Evolutionary conservation across 2,888 invertebrate species (phyloP).

Genomic region (Stomorhina lunata): DNA sequence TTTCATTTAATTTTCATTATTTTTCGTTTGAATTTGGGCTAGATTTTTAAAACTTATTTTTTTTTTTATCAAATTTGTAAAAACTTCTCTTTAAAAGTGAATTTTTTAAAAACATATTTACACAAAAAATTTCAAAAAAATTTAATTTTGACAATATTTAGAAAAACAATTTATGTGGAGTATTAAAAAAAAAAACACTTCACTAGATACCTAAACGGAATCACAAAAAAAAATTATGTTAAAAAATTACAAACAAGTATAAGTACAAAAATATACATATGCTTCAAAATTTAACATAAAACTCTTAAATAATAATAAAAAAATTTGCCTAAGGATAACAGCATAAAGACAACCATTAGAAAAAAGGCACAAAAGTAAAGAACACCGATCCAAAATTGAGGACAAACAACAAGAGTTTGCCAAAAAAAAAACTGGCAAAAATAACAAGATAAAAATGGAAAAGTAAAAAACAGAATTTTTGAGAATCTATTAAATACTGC

Average conservation of each 20-base stretch:
- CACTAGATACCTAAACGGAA: too few species aligned
- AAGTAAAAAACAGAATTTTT: not conserved
- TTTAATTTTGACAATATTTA: not conserved
- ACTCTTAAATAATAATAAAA: not conserved
- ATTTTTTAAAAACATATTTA: too few species aligned
- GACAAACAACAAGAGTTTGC: not conserved
- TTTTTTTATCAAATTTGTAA: too few species aligned
- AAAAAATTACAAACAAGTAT: not conserved
- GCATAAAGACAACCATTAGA: not conserved
- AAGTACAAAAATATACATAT: not conserved
- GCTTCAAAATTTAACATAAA: not conserved
- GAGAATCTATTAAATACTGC: not conserved
- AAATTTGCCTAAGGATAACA: conserved; percentile 16
- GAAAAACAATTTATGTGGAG: not conserved
- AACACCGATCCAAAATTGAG: conserved; percentile 2
- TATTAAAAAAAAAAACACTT: not conserved
- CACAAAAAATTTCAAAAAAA: too few species aligned
- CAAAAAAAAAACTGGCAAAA: not conserved
- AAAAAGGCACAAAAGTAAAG: not conserved
- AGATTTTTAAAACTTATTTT: too few species aligned
- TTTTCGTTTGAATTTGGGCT: too few species aligned
- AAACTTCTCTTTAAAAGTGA: too few species aligned
- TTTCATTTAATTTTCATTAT: too few species aligned
- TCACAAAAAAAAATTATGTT: not conserved
- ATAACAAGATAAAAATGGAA: not conserved